Percentiles rank a stretch among this genome's conserved stretches.
These are phyloP conservation scores for Baccha elongata DNA, from an alignment of 2,888 invertebrate genomes.

Conservation along the genomic window DNA sequence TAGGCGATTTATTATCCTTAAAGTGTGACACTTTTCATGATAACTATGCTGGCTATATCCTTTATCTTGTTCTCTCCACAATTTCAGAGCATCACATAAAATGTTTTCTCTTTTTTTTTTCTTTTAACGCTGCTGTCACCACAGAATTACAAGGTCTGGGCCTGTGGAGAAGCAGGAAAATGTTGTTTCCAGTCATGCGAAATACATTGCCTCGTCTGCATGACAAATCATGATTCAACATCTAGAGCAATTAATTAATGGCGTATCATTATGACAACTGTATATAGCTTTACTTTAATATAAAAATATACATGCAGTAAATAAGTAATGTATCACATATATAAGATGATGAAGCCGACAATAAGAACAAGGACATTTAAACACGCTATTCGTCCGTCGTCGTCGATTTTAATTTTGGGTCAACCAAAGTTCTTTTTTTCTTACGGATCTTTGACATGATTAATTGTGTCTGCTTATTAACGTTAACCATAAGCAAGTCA, in stretches of 20 bases:
- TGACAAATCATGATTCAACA: conserved; percentile 60
- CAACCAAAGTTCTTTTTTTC: neutral
- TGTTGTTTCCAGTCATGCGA: conserved; percentile 19
- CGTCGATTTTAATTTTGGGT: neutral
- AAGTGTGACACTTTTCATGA: conserved; percentile 69
- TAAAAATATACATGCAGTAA: conserved; percentile 29
- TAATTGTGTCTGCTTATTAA: conserved; percentile 53
- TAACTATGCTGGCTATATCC: conserved; percentile 60
- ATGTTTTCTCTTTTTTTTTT: neutral
- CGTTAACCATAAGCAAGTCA: conserved; percentile 23
- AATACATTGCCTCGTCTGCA: conserved; percentile 41
- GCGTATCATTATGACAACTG: conserved; percentile 54
- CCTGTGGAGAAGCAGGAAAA: conserved; percentile 17
- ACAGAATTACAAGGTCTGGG: conserved; percentile 36
- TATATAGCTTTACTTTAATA: no score
- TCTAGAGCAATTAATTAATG: conserved; percentile 65
- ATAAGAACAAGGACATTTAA: conserved; percentile 16
- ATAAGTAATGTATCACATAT: conserved; percentile 24
- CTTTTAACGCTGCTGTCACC: conserved; percentile 46
- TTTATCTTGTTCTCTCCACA: conserved; percentile 53
- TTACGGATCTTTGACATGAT: conserved; percentile 40
- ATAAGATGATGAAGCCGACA: conserved; percentile 10
- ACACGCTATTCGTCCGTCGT: neutral
- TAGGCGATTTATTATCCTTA: conserved; percentile 66
- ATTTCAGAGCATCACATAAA: conserved; percentile 6